Conservation (phyloP, 2,797 vertebrate species). For the Rousettus madagascariensis region DNA sequence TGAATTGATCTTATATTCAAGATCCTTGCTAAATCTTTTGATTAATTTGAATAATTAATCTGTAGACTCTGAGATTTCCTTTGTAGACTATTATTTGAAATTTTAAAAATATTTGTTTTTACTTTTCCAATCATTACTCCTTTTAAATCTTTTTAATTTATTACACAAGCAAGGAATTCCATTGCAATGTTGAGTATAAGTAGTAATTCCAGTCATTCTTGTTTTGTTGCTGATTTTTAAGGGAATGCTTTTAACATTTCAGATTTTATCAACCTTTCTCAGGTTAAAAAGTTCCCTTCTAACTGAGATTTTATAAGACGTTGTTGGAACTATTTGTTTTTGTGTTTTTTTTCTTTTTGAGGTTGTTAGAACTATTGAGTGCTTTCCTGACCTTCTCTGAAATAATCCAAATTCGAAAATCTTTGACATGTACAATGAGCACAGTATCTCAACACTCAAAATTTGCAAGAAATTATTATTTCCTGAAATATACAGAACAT, state of each 20-base stretch:
- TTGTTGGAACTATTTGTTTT: neutral
- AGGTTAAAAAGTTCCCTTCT: neutral
- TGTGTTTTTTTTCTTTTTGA: neutral
- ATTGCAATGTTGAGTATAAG: neutral
- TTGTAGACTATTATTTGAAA: constrained; percentile 20
- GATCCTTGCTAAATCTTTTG: neutral
- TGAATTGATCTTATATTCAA: constrained; percentile 12
- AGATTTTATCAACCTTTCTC: neutral
- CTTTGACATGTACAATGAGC: neutral
- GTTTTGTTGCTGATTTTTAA: constrained; percentile 24
- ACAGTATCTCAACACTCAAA: neutral
- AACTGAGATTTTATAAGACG: neutral
- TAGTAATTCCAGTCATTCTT: neutral
- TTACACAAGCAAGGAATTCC: neutral
- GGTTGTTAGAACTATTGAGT: neutral
- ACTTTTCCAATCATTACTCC: neutral
- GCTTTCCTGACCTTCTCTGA: neutral
- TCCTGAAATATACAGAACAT: neutral
- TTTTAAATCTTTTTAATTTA: neutral
- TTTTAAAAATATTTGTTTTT: neutral
- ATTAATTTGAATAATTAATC: neutral
- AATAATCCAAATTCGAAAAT: neutral
- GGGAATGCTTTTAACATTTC: neutral
- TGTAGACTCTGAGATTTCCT: neutral
- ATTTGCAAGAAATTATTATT: neutral